Base-by-base conservation (phyloP, 2,797 vertebrate species). In the Betta splendens region DNA sequence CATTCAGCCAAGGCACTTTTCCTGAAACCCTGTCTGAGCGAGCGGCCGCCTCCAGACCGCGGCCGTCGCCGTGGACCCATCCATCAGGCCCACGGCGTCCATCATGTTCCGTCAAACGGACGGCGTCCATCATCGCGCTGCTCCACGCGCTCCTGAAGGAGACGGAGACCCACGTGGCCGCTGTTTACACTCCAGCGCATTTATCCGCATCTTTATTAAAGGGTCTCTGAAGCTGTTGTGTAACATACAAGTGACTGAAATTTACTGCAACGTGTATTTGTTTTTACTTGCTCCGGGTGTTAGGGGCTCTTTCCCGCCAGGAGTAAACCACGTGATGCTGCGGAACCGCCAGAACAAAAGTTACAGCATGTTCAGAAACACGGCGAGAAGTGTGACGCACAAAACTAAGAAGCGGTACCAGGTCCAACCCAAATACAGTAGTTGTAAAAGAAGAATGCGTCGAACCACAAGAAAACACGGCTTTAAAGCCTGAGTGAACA, bases 1-100 rank as follows among this genome's bases (percentile, higher is more conserved):
- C 16, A 31, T 58, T 55, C 7, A 40, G 69, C 63, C 63, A 71
- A 80, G 75, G 75, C 36, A 42, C 40, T 40, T 84, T 85, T n/a
- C 46, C 62, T 67, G 64, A 75, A 84, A 75, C 36, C 59, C 29
- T 40, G 23, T 52, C 51, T 56, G 47, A 68, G 46, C 39, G 57
- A 60, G 26, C 54, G 47, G 35, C 31, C 17, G 31, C 16, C 20
- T 16, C 54, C 4, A 35, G 35, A 29, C 39, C 8, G 16, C 22
- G 31, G 33, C 36, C 49, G 50, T 64, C 49, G 36, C 16, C 29
- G 26, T 11, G 12, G 10, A 33, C 11, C 9, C 15, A 7, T 28
- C 23, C 57, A 37, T 36, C 31, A 18, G 54, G 32, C 22, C 28
- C 33, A 5, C 21, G 18, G 13, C 56, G 53, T 43, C 70, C 26